Conservation (phyloP, 2,888 invertebrate species). For the Auanema freiburgensis region DNA sequence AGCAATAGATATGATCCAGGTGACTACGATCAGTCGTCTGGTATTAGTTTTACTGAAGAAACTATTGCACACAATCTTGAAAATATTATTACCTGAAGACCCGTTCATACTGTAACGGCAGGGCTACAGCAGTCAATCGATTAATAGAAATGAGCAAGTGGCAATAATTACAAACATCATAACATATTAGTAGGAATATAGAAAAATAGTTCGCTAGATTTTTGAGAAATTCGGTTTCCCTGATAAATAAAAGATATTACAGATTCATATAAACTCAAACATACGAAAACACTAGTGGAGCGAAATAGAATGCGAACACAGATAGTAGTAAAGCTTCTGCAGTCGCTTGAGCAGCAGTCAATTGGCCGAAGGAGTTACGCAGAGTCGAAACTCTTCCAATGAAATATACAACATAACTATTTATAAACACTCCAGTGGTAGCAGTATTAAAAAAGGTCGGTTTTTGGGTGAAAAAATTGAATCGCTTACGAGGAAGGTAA, state of each 20-base stretch:
- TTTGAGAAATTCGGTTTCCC: slow-evolving; percentile 13
- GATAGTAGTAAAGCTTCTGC: slow-evolving; percentile 15
- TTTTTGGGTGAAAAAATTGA: neutral
- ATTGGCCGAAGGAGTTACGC: slow-evolving; percentile 15
- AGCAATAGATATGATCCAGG: slow-evolving; percentile 12
- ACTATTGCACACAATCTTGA: neutral
- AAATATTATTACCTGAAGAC: slow-evolving; percentile 14
- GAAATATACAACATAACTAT: neutral
- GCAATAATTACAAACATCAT: slow-evolving; percentile 18
- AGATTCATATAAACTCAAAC: neutral
- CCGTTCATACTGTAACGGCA: slow-evolving; percentile 10
- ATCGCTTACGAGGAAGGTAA: neutral
- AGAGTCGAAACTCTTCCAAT: neutral
- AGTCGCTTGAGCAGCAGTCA: slow-evolving; percentile 19
- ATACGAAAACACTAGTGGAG: slow-evolving; percentile 24
- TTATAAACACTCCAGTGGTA: too few relatives aligned
- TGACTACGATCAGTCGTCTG: neutral
- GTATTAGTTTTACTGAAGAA: slow-evolving; percentile 14
- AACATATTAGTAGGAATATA: slow-evolving; percentile 16
- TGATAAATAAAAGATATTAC: neutral
- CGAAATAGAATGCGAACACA: slow-evolving; percentile 22
- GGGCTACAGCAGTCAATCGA: slow-evolving; percentile 11
- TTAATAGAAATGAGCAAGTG: slow-evolving; percentile 17
- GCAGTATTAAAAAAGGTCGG: too few relatives aligned
- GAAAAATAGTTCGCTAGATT: slow-evolving; percentile 5